phyloP scores from a whole-genome alignment of 2,113 vertebrate species.

The Penelope pileata region DNA sequence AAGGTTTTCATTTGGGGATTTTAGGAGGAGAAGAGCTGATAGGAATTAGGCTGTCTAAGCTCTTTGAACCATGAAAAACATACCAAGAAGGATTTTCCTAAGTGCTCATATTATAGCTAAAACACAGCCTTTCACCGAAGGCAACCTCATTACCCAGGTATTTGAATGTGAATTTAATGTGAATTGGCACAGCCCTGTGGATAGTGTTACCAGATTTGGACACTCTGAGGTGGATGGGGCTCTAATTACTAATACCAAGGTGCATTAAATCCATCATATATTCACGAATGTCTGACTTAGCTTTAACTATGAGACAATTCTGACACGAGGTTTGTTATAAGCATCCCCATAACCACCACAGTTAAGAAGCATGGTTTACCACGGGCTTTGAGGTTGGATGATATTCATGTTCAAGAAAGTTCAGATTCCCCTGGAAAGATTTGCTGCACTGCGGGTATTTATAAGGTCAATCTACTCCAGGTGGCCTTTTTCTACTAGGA shows the following conservation, averaged over 20 bases:
- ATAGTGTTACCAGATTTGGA: not conserved
- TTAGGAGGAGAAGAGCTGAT: conserved; percentile 23
- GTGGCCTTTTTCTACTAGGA: not conserved
- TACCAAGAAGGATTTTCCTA: conserved; percentile 27
- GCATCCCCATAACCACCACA: not conserved
- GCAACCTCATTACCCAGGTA: not conserved
- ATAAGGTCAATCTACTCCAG: not conserved
- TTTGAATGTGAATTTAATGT: not conserved
- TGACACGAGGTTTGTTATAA: not conserved
- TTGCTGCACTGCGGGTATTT: not conserved
- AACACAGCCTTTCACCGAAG: not conserved
- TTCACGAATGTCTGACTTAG: not conserved
- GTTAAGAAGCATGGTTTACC: not conserved
- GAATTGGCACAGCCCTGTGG: not conserved
- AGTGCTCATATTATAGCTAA: not conserved
- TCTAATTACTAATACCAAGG: not conserved
- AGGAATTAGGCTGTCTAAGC: conserved; percentile 21
- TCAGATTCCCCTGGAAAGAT: not conserved
- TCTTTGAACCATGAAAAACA: conserved; percentile 3
- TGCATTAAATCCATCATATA: not conserved
- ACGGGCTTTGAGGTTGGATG: not conserved
- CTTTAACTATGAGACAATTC: not conserved
- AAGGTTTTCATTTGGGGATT: conserved; percentile 26
- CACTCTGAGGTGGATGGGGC: not conserved
- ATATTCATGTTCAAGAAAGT: not conserved